Percentiles rank a stretch among this genome's conserved stretches.
Evolutionary conservation across 1,140 invertebrate species (phyloP).

Genomic region (Heliothis subflexa): DNA sequence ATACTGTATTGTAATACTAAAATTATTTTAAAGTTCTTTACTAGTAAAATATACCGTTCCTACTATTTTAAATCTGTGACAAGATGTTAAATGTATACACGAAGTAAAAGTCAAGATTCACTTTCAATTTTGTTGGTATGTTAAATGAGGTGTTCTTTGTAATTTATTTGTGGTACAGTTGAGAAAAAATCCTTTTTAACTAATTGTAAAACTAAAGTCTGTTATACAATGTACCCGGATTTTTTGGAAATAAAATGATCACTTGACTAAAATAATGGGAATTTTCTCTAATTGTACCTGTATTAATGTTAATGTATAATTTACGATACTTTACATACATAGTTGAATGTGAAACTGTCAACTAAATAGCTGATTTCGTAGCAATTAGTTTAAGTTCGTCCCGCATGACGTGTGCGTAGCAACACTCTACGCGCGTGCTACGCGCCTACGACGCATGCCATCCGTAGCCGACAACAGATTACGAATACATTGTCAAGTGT

Average conservation of each 20-base stretch:
- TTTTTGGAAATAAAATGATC: not conserved
- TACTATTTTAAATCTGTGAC: slow-evolving; percentile 81
- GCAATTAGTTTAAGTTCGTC: slow-evolving; percentile 58
- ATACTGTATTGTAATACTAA: slow-evolving; percentile 84
- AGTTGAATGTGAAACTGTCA: slow-evolving; percentile 46
- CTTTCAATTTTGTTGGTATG: slow-evolving; percentile 51
- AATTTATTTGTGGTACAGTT: slow-evolving; percentile 42
- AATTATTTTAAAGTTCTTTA: slow-evolving; percentile 84
- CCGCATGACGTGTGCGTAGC: slow-evolving; percentile 75
- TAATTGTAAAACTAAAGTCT: slow-evolving; percentile 21
- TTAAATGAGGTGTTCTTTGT: slow-evolving; percentile 41
- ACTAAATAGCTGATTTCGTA: slow-evolving; percentile 55
- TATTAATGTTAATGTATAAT: slow-evolving; percentile 47
- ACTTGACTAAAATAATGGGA: slow-evolving; percentile 27
- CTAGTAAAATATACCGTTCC: slow-evolving; percentile 85
- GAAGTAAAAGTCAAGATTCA: slow-evolving; percentile 54
- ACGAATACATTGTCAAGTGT: slow-evolving; percentile 87
- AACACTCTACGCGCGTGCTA: slow-evolving; percentile 71
- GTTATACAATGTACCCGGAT: slow-evolving; percentile 20
- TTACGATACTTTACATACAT: slow-evolving; percentile 18
- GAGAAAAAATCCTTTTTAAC: slow-evolving; percentile 26
- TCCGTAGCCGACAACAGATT: slow-evolving; percentile 84
- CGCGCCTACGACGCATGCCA: slow-evolving; percentile 78
- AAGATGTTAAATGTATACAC: slow-evolving; percentile 74
- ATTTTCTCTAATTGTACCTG: slow-evolving; percentile 45